Base-by-base conservation (phyloP, 2,113 vertebrate species). In the Hipposideros armiger region DNA sequence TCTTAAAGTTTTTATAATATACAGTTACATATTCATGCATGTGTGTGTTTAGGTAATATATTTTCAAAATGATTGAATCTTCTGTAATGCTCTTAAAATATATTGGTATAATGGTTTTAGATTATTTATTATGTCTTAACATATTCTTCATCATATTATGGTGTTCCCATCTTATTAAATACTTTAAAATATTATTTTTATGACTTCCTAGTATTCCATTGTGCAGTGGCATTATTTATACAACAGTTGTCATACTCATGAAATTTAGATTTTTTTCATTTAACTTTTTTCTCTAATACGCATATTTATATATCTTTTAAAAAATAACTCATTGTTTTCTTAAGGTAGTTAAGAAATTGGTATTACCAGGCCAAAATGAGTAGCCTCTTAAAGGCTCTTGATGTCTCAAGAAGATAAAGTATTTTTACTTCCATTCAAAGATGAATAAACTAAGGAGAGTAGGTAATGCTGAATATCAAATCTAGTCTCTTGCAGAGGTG, bases 381-480 rank as follows among this genome's bases (percentile, higher is more conserved):
- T 62, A 62, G n/a, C 8, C 76, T 92, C n/a, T 67, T 85, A 76
- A 22, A 54, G 4, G 4, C 9, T 91, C 16, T 82, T 66, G 3
- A 22, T 56, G 2, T n/a, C 5, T 62, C 16, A 60, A 40, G 16
- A 66, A 88, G 11, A 54, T 54, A 15, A 70, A 70, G 2, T 69
- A 80, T 40, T 67, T 97, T 88, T 70, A 62, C 28, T 77, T 58
- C 28, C 30, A 67, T 70, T 95, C 84, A 83, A 93, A 87, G 64
- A 47, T 52, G 14, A 90, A 42, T 87, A 91, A 95, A 89, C 26
- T 45, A 14, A 58, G 15, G 45, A 40, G 14, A 1, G 17, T 24
- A 78, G 7, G 4, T 87, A 14, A 76, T 54, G 11, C 11, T 78
- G 36, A 56, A 67, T 70, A 70, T 58, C 2, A 58, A 77, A 84